Percentiles rank a stretch among this genome's conserved stretches.
Evolutionary conservation across 1,140 invertebrate genomes (phyloP).

Genomic region (Agrypnia vestita): DNA sequence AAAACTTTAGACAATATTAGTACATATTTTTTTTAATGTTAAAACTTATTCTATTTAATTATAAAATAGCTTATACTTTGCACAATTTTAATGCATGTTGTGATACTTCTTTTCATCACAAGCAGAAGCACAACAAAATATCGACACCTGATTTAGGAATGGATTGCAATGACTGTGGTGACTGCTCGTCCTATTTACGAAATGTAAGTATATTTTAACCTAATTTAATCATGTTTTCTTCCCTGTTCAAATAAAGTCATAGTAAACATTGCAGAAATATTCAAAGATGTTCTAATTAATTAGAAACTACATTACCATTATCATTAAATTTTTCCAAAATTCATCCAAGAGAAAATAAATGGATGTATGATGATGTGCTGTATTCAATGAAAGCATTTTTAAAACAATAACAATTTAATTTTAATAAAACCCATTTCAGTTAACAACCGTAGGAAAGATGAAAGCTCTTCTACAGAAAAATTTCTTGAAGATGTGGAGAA

Average conservation of each 20-base stretch:
- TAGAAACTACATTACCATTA: too few species aligned
- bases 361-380: too few species aligned
- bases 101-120: conserved; percentile 54
- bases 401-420: background rate
- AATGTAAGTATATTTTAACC: conserved; percentile 67
- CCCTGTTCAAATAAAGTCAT: too few species aligned
- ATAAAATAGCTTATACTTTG: background rate
- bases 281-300: too few species aligned
- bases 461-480: conserved; percentile 93
- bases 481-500: conserved; percentile 93
- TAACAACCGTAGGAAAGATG: conserved; percentile 81
- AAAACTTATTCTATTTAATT: too few species aligned
- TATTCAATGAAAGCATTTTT: background rate
- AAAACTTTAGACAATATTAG: too few species aligned
- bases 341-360: too few species aligned
- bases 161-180: conserved; percentile 74
- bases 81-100: conserved; percentile 4
- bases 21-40: too few species aligned
- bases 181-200: conserved; percentile 73
- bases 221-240: background rate
- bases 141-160: conserved; percentile 69
- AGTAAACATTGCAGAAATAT: too few species aligned
- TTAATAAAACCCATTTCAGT: conserved; percentile 60
- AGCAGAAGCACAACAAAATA: conserved; percentile 75
- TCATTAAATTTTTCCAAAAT: too few species aligned